phyloP scores from a whole-genome alignment of 2,888 invertebrate species.

The Vesta saturnalis region DNA sequence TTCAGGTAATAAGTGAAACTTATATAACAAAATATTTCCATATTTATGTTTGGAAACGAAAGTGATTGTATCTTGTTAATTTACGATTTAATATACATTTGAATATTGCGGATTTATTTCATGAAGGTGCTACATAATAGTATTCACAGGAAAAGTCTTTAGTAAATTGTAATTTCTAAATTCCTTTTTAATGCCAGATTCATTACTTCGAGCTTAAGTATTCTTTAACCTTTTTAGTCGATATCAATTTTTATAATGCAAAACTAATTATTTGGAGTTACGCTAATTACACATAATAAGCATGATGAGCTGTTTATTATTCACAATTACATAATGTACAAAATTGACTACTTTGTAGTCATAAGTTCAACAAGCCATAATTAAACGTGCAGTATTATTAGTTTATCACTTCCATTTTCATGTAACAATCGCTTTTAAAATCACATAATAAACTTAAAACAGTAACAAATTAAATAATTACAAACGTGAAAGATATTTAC shows the following conservation, averaged over 20 bases:
- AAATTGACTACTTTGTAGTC: conserved; percentile 38
- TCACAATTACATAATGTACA: conserved; percentile 30
- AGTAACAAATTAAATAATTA: not conserved
- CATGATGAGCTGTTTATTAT: conserved; percentile 35
- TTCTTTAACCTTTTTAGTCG: conserved; percentile 1
- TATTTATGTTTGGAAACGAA: no score
- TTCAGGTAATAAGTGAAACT: no score
- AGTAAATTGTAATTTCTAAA: conserved; percentile 7
- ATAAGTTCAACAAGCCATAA: conserved; percentile 23
- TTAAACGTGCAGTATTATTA: conserved; percentile 27
- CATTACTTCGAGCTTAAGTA: conserved; percentile 1
- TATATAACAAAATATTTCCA: no score
- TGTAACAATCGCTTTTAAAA: not conserved
- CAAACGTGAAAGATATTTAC: no score
- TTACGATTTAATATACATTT: not conserved
- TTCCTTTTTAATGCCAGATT: conserved; percentile 20
- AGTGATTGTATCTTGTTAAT: no score
- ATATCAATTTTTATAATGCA: not conserved
- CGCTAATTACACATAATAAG: not conserved
- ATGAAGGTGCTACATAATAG: no score
- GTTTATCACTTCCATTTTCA: conserved; percentile 26
- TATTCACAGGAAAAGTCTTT: no score
- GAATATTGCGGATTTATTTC: not conserved
- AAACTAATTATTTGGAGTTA: not conserved
- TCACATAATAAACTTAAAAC: not conserved